Evolutionary conservation across 2,797 vertebrate genomes (phyloP).

Genomic region (Hydrophis major): DNA sequence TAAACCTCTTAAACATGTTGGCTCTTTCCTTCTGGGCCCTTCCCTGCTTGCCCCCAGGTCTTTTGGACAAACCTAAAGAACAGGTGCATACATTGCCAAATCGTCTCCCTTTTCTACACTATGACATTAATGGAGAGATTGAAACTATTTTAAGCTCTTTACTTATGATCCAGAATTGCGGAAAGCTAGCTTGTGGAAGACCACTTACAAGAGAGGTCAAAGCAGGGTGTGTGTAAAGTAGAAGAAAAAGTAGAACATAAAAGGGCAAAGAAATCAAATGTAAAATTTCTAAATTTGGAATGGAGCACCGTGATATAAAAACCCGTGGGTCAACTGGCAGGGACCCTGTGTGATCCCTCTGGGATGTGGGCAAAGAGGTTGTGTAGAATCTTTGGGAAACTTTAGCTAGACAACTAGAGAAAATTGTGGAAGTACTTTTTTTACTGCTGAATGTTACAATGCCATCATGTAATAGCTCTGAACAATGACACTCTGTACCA

Average conservation of each 20-base stretch:
- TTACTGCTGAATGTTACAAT: background rate
- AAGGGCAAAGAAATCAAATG: background rate
- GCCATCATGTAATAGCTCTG: background rate
- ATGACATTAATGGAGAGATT: background rate
- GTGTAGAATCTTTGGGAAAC: background rate
- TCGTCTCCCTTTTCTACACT: background rate
- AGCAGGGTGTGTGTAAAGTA: background rate
- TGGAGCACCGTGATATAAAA: background rate
- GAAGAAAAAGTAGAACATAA: background rate
- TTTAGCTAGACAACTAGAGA: background rate
- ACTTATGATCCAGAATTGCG: background rate
- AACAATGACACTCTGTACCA: background rate
- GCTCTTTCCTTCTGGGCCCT: background rate
- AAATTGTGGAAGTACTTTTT: background rate
- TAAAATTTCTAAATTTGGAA: background rate
- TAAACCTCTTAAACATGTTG: background rate
- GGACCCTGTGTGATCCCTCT: background rate
- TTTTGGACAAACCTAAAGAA: background rate
- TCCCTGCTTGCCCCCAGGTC: background rate
- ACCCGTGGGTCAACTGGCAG: background rate
- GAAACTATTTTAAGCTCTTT: background rate
- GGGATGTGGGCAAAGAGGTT: background rate
- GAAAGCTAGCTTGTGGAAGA: background rate
- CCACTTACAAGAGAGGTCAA: background rate
- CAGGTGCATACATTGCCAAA: background rate